These are phyloP conservation scores for Hoplodrina ambigua DNA, from an alignment of 2,888 invertebrate species.

Conservation along the genomic window DNA sequence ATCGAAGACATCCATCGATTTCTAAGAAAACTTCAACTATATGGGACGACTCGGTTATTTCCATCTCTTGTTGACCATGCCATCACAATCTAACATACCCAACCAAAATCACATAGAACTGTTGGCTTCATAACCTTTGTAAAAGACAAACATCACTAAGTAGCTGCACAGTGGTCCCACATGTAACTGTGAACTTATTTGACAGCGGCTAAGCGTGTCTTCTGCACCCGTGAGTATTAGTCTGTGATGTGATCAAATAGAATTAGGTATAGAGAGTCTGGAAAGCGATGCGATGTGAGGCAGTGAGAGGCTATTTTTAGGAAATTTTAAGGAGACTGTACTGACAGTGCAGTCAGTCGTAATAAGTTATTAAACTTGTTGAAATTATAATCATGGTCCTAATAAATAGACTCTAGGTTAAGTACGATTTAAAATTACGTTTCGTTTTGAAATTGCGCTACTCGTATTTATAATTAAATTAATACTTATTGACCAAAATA, in stretches of 20 bases:
- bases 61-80: too few species aligned
- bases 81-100: neutral
- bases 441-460: too few species aligned
- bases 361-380: too few species aligned
- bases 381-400: too few species aligned
- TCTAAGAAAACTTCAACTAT: too few species aligned
- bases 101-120: neutral
- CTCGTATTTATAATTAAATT: too few species aligned
- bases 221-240: slow-evolving; percentile 46
- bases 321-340: neutral
- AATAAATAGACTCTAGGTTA: too few species aligned
- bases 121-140: slow-evolving; percentile 15
- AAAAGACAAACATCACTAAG: slow-evolving; percentile 35
- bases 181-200: slow-evolving; percentile 47
- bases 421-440: too few species aligned
- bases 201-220: slow-evolving; percentile 33
- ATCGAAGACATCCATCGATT: too few species aligned
- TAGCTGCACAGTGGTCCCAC: slow-evolving; percentile 43
- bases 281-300: neutral
- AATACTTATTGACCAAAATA: too few species aligned
- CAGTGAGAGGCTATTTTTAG: neutral
- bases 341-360: too few species aligned
- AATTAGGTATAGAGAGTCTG: neutral
- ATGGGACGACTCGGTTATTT: too few species aligned
- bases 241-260: slow-evolving; percentile 43